A percentile compares a stretch with the other conserved stretches of the same genome.
Conservation (phyloP, 1,140 invertebrate genomes). For the Tetramorium alpestre region DNA sequence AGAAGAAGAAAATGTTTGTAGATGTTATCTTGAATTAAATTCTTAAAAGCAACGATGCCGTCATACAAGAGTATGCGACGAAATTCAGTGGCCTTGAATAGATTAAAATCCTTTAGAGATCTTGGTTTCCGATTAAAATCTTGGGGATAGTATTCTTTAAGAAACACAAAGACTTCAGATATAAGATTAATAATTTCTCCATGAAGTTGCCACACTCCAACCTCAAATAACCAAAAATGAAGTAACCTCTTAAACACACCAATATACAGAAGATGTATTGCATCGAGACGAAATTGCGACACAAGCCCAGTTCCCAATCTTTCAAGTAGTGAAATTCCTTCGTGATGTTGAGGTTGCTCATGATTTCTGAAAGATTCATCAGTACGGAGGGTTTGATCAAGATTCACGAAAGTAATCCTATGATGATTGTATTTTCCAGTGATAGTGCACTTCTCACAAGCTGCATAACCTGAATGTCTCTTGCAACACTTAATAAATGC, state of each 20-base stretch:
- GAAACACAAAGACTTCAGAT: neutral
- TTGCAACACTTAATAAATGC: too few relatives aligned
- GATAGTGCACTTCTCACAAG: too few relatives aligned
- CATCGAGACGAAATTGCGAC: neutral
- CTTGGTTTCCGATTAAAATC: constrained; percentile 7
- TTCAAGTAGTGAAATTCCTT: neutral
- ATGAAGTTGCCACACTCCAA: neutral
- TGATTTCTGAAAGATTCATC: neutral
- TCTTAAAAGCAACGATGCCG: neutral
- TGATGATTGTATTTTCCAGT: too few relatives aligned
- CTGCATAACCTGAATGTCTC: too few relatives aligned
- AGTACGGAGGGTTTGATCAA: neutral
- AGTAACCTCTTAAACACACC: neutral
- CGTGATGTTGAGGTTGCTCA: neutral
- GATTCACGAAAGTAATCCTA: neutral
- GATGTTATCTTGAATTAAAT: neutral
- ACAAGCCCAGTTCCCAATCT: neutral
- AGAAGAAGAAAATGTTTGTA: neutral
- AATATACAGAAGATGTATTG: neutral
- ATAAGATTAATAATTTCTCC: neutral
- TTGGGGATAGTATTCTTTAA: neutral
- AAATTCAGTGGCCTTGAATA: neutral
- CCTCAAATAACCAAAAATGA: neutral
- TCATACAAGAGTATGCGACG: constrained; percentile 8
- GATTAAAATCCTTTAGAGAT: neutral